phyloP scores from a whole-genome alignment of 1,140 invertebrate species.

The Listronotus bonariensis region DNA sequence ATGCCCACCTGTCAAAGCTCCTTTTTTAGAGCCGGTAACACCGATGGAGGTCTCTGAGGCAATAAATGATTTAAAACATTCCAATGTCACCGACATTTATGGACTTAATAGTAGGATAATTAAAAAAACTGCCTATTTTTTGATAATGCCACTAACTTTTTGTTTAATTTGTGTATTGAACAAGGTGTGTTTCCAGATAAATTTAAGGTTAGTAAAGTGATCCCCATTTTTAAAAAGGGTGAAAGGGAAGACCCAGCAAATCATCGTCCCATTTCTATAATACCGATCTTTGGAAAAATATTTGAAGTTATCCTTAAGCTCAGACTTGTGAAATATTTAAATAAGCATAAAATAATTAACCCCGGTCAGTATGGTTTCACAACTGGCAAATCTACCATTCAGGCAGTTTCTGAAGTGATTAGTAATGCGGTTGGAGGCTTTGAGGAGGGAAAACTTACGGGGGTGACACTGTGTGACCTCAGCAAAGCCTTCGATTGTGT shows the following conservation, averaged over 20 bases:
- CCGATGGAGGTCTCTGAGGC: neutral
- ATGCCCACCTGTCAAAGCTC: too few relatives aligned
- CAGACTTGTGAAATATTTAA: conserved; percentile 31
- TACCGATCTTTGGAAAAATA: conserved; percentile 35
- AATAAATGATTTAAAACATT: conserved; percentile 5
- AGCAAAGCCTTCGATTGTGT: conserved; percentile 39
- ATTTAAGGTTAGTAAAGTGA: conserved; percentile 34
- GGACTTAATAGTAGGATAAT: conserved; percentile 8
- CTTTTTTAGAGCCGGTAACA: too few relatives aligned
- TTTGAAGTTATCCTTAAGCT: conserved; percentile 34
- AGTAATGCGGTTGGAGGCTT: conserved; percentile 15
- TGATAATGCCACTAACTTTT: conserved; percentile 14
- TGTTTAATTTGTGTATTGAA: conserved; percentile 26
- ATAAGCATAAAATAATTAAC: conserved; percentile 26
- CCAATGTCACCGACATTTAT: neutral
- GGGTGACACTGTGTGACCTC: conserved; percentile 25
- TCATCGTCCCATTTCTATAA: conserved; percentile 37
- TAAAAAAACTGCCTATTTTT: neutral
- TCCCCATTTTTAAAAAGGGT: conserved; percentile 39
- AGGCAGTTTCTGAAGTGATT: conserved; percentile 27
- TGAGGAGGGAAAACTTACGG: conserved; percentile 14
- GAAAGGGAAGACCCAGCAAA: conserved; percentile 23
- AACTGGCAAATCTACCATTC: conserved; percentile 29
- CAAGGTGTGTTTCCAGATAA: conserved; percentile 31
- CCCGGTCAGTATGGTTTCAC: conserved; percentile 36